Evolutionary conservation across 2,113 vertebrate species (phyloP).

Genomic region (Solenodon paradoxus): DNA sequence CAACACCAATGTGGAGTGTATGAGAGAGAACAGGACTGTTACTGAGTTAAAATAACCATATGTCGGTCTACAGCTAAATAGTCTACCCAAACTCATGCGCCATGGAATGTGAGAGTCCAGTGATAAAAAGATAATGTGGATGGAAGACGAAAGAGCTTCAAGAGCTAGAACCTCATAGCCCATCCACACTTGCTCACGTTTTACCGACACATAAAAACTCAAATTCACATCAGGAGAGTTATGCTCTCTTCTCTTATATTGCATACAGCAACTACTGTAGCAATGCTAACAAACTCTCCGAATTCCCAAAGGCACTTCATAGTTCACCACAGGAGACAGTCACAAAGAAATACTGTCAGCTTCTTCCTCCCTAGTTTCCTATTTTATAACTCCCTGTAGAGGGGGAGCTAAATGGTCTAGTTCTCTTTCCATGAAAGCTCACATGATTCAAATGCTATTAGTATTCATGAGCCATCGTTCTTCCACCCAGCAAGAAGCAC

Average conservation of each 20-base stretch:
- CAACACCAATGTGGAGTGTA: background rate
- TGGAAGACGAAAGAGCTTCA: background rate
- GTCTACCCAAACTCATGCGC: background rate
- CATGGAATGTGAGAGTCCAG: background rate
- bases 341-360: slow-evolving; percentile 58
- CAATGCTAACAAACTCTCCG: background rate
- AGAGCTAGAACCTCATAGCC: background rate
- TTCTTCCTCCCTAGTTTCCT: slow-evolving; percentile 6
- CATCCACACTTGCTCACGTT: background rate
- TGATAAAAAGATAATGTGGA: background rate
- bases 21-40: background rate
- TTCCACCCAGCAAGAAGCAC: slow-evolving; percentile 42
- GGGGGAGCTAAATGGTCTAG: slow-evolving; percentile 56
- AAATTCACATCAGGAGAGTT: background rate
- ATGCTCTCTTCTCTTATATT: background rate
- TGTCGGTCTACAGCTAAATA: background rate
- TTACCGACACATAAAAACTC: background rate
- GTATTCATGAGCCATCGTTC: slow-evolving; percentile 57
- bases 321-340: slow-evolving; percentile 73
- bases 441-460: slow-evolving; percentile 61
- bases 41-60: background rate
- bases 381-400: slow-evolving; percentile 58
- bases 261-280: background rate
- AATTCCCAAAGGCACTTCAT: background rate
- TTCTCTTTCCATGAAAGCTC: slow-evolving; percentile 59